These are phyloP conservation scores for Pyxicephalus adspersus DNA, from an alignment of 2,113 vertebrate genomes.

Conservation along the genomic window DNA sequence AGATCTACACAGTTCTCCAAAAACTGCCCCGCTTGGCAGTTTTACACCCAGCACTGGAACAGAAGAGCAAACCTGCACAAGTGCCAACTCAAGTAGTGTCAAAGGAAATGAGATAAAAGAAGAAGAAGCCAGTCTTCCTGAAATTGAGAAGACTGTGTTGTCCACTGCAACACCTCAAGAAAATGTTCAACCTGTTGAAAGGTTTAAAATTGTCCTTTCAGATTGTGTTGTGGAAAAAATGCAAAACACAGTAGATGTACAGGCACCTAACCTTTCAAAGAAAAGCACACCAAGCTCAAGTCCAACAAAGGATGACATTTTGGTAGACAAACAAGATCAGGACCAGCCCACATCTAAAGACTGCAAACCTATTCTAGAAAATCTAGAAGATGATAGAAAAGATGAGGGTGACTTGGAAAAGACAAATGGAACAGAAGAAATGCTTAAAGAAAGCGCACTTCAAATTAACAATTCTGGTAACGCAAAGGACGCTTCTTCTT, in stretches of 20 bases:
- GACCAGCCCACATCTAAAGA: constrained; percentile 64
- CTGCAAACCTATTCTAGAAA: constrained; percentile 65
- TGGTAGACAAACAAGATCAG: constrained; percentile 62
- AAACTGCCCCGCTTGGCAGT: background rate
- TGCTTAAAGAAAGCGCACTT: constrained; percentile 63
- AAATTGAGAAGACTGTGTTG: background rate
- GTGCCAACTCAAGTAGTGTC: constrained; percentile 35
- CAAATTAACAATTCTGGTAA: constrained; percentile 62
- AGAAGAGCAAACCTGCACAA: constrained; percentile 8
- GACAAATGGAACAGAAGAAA: constrained; percentile 56
- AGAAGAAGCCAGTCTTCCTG: background rate
- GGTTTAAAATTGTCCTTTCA: constrained; percentile 26
- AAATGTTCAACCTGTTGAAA: constrained; percentile 11
- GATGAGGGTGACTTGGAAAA: constrained; percentile 62
- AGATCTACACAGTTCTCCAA: background rate
- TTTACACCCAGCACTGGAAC: background rate
- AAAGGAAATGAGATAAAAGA: constrained; percentile 7
- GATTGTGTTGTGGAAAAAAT: constrained; percentile 11
- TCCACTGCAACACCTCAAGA: background rate
- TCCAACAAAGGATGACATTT: background rate
- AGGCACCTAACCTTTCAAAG: background rate
- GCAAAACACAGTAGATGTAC: constrained; percentile 4
- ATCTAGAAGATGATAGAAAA: constrained; percentile 63
- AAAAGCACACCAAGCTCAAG: background rate
- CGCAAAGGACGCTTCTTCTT: constrained; percentile 59